Conservation (phyloP, 1,140 invertebrate species). For the Drosophila funebris region DNA sequence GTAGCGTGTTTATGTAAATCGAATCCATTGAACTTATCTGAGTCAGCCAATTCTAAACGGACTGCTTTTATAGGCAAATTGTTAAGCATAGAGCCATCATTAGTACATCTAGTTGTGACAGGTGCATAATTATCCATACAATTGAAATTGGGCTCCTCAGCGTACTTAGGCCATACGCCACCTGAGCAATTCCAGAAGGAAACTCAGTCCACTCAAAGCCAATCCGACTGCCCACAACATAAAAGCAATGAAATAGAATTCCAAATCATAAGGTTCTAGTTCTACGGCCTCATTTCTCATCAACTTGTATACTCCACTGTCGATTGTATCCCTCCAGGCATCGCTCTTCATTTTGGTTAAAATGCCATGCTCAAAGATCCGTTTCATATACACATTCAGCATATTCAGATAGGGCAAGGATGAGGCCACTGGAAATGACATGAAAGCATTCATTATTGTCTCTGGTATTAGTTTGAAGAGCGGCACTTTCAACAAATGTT, state of each 20-base stretch:
- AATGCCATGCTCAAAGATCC: conserved; percentile 50
- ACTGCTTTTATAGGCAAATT: conserved; percentile 19
- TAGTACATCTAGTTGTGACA: conserved; percentile 20
- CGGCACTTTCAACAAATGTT: conserved; percentile 48
- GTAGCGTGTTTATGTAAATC: conserved; percentile 38
- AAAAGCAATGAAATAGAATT: conserved; percentile 50
- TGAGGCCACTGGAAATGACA: conserved; percentile 9
- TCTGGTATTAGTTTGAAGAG: conserved; percentile 27
- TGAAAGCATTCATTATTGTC: conserved; percentile 9
- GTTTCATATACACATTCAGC: conserved; percentile 32
- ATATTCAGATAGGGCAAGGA: conserved; percentile 40
- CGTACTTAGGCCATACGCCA: not conserved
- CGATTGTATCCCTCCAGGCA: conserved; percentile 21
- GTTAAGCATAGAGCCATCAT: not conserved
- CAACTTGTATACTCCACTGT: conserved; percentile 12
- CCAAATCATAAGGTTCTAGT: conserved; percentile 31
- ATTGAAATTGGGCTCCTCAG: not conserved
- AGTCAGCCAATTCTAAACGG: not conserved
- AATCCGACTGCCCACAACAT: conserved; percentile 34
- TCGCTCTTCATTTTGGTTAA: conserved; percentile 53
- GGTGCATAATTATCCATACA: conserved; percentile 2
- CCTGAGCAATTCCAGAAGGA: conserved; percentile 16
- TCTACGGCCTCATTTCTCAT: not conserved
- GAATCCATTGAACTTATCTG: conserved; percentile 38
- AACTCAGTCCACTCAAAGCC: not conserved